These are phyloP conservation scores for Megatriorchis doriae DNA, from an alignment of 2,113 vertebrate genomes.

Conservation along the genomic window DNA sequence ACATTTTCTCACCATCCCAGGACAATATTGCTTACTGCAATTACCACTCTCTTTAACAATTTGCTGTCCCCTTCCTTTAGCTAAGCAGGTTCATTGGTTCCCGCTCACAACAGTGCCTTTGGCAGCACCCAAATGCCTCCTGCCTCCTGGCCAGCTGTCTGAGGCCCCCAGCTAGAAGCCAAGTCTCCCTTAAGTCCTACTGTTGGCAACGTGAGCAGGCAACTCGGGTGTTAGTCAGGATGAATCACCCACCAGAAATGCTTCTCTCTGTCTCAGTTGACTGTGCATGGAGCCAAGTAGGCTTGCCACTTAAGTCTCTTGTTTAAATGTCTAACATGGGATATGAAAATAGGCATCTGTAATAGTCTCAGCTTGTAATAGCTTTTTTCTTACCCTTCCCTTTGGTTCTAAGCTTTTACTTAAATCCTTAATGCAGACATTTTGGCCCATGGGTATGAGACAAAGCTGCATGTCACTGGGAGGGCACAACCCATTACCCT, in stretches of 20 bases:
- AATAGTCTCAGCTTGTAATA: not conserved
- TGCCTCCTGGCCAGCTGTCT: not conserved
- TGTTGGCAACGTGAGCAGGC: not conserved
- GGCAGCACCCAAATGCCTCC: not conserved
- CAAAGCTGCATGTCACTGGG: not conserved
- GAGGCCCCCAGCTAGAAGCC: not conserved
- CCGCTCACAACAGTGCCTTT: not conserved
- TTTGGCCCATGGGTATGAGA: not conserved
- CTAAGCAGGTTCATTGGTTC: not conserved
- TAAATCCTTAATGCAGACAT: not conserved
- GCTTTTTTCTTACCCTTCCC: not conserved
- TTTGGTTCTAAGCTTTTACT: not conserved
- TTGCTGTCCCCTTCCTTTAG: not conserved
- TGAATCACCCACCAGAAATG: conserved; percentile 8
- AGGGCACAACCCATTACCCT: not conserved
- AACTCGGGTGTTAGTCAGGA: not conserved
- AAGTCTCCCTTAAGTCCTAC: not conserved
- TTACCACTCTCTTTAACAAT: not conserved
- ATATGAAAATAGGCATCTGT: not conserved
- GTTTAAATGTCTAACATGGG: not conserved
- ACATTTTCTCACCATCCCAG: not conserved
- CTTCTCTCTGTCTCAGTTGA: not conserved
- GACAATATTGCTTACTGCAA: not conserved
- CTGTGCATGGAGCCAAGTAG: not conserved
- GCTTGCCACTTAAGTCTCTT: not conserved